These are phyloP conservation scores for Drosophila seguyi DNA, from an alignment of 1,140 invertebrate species.

Conservation along the genomic window DNA sequence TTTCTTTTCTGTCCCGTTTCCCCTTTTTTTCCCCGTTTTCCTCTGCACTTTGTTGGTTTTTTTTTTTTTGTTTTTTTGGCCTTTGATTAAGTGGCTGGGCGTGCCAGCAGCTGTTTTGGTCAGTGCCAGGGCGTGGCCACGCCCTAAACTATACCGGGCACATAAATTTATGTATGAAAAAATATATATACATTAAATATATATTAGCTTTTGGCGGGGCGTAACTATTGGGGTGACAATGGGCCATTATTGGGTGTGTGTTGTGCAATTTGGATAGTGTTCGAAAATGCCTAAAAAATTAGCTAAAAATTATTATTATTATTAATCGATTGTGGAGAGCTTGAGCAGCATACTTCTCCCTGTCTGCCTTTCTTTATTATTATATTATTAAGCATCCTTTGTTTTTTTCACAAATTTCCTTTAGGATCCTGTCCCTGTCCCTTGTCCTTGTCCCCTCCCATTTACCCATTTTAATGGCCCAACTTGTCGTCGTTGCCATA, in stretches of 20 bases:
- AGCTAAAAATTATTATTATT: no score
- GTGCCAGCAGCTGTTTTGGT: slow-evolving; percentile 66
- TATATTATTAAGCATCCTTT: slow-evolving; percentile 35
- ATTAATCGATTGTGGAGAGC: no score
- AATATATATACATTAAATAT: slow-evolving; percentile 3
- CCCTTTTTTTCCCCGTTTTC: neutral
- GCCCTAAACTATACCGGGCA: neutral
- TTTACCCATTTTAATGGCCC: slow-evolving; percentile 33
- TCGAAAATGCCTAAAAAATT: no score
- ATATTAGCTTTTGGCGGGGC: slow-evolving; percentile 1
- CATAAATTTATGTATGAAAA: slow-evolving; percentile 5
- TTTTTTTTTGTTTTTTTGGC: slow-evolving; percentile 25
- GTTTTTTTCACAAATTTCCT: neutral
- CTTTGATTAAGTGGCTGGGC: slow-evolving; percentile 72
- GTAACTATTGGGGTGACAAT: slow-evolving; percentile 4
- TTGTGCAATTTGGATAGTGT: no score
- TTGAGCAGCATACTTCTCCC: no score
- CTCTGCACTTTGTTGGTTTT: slow-evolving; percentile 3
- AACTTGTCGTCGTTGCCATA: slow-evolving; percentile 48
- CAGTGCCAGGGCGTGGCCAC: slow-evolving; percentile 30
- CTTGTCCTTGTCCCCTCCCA: neutral
- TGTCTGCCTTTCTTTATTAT: slow-evolving; percentile 19
- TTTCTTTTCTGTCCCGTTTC: neutral
- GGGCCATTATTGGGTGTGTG: neutral
- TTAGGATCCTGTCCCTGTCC: no score